These are phyloP conservation scores for Ifrita kowaldi DNA, from an alignment of 2,113 vertebrate species.

Conservation along the genomic window DNA sequence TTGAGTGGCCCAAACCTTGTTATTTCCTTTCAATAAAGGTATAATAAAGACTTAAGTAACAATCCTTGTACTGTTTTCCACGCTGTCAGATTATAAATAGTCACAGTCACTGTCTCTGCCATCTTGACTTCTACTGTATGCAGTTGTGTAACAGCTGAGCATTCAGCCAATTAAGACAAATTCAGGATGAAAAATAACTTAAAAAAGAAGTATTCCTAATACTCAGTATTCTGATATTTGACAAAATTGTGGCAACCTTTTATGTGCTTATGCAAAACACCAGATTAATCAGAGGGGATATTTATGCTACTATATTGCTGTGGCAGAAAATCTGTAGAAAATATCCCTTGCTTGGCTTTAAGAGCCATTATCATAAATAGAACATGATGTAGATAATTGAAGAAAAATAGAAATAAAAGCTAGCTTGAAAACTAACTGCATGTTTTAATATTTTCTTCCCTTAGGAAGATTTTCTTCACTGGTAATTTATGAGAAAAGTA, in stretches of 20 bases:
- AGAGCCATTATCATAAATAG: not conserved
- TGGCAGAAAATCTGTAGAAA: not conserved
- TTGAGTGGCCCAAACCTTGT: not conserved
- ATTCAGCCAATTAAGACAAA: not conserved
- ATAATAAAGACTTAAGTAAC: not conserved
- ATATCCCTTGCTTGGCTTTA: not conserved
- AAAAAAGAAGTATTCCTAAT: not conserved
- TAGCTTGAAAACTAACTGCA: not conserved
- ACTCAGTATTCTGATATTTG: not conserved
- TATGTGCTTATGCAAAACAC: not conserved
- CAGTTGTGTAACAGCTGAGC: not conserved
- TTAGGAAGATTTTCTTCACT: not conserved
- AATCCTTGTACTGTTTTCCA: not conserved
- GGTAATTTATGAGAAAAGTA: not conserved
- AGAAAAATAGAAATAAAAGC: not conserved
- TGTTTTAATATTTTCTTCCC: not conserved
- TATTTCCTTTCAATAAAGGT: not conserved
- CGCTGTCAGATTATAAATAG: not conserved
- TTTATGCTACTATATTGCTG: not conserved
- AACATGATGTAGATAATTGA: not conserved
- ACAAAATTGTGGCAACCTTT: not conserved
- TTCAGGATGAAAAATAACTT: not conserved
- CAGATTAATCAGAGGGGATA: not conserved
- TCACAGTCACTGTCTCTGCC: not conserved
- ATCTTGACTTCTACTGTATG: not conserved